Base-by-base conservation (phyloP, 2,888 invertebrate species). In the Tubulanus polymorphus region DNA sequence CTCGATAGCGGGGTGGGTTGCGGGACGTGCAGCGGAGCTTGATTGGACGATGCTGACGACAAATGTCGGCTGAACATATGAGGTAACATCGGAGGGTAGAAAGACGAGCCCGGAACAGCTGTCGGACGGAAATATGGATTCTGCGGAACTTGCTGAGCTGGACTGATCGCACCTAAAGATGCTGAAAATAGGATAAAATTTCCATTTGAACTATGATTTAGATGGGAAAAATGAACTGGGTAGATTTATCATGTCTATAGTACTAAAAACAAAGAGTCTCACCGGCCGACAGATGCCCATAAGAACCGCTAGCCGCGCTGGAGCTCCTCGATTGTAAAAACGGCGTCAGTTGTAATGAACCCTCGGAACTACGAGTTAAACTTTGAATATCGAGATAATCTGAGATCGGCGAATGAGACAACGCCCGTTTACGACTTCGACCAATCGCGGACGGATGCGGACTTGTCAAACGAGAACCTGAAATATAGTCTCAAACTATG, bases 251-350 rank as follows among this genome's bases (percentile, higher is more conserved):
- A 41, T n/a, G 35, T 15, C 15, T 15, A 35, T 15, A 35, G n/a
- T n/a, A n/a, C n/a, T n/a, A n/a, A n/a, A n/a, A 10, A 29, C 8
- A 46, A 18, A 23, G 35, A 35, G 45, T 65, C 76, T 69, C 75
- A 88, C 89, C 92, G 67, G 94, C 94, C 63, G 94, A 93, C 63
- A 96, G 85, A 82, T 96, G 96, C 23, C 95, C 95, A 83, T 95
- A 95, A 61, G 94, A 94, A 47, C 95, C 95, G 69, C 93, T 93
- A 3, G 91, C 90, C n/a, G 74, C 72, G 29, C 91, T 73, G 3
- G 78, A 78, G 53, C 74, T 74, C 12, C 77, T 66, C 3, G 77
- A 76, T 28, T 65, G 67, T 18, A 70, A 59, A 41, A 72, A 67
- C 15, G 73, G 70, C 3, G 74, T 70, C 37, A 78, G 63, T 54